Evolutionary conservation across 2,888 invertebrate genomes (phyloP), one percentile per base, ranked within the genome.

Genomic region (Vanessa cardui): DNA sequence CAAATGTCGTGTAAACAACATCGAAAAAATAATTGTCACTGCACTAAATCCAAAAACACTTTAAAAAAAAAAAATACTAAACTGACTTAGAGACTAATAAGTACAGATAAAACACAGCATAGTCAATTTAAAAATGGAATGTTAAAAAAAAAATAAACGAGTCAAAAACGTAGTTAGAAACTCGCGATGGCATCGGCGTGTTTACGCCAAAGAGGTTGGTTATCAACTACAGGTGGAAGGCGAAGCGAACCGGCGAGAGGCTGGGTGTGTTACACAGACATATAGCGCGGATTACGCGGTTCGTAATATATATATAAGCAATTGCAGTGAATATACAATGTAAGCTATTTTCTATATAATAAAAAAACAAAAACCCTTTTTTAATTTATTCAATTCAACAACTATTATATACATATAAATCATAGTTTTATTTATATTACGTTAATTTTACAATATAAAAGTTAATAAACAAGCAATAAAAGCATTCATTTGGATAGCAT

Each of bases 171-270:
- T 39, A 47, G 56, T 64, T 63, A 56, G 9, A 12, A 15, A 58
- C 44, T 18, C 46, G 50, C 52, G 52, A 15, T 50, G 49, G 47
- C 18, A 45, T 64, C 26, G 64, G 80, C 87, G 88, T 87, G 84
- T 77, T 81, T 77, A 73, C 85, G 70, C 75, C 77, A 73, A 80
- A 78, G 83, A 85, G 82, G 87, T 84, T 83, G 84, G 83, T 85
- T 73, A 73, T 73, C 73, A 73, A 73, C 73, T 73, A 66, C 64
- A 67, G 62, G 77, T 75, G 73, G 69, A 75, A 72, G 69, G 70
- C 68, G 72, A 69, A 72, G 70, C 39, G 76, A 74, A 76, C 60
- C 76, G 77, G 83, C 82, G 84, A 84, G 85, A 83, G 84, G 86
- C 83, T 85, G 83, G 81, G 79, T 79, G 81, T 77, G 80, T 76